These are phyloP conservation scores for Sesamia nonagrioides DNA, from an alignment of 1,140 invertebrate species.

Conservation along the genomic window DNA sequence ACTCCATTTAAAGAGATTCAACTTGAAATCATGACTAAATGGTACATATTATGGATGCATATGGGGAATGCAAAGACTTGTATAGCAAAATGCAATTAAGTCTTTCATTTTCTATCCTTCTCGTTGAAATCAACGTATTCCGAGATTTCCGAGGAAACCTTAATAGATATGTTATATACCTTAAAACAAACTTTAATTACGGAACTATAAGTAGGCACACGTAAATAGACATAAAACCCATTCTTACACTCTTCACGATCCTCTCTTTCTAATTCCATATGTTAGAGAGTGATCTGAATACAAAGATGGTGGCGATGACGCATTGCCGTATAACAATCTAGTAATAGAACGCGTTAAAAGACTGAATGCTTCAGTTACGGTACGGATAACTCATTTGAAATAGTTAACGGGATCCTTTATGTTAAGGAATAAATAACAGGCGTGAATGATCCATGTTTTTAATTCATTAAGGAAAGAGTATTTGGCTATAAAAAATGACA, in stretches of 20 bases:
- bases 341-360: slow-evolving; percentile 65
- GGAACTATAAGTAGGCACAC: slow-evolving; percentile 49
- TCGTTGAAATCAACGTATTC: too few relatives aligned
- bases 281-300: slow-evolving; percentile 53
- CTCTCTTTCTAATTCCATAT: slow-evolving; percentile 43
- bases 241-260: slow-evolving; percentile 58
- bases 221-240: slow-evolving; percentile 68
- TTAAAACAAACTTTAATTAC: slow-evolving; percentile 35
- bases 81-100: slow-evolving; percentile 1
- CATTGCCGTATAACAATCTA: slow-evolving; percentile 57
- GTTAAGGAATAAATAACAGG: slow-evolving; percentile 7
- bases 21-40: background rate
- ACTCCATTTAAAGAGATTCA: background rate
- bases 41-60: background rate
- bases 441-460: slow-evolving; percentile 31
- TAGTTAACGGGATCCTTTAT: slow-evolving; percentile 52
- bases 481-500: slow-evolving; percentile 26
- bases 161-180: slow-evolving; percentile 50
- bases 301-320: slow-evolving; percentile 59
- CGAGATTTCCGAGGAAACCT: slow-evolving; percentile 32
- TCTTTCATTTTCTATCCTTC: background rate
- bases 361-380: slow-evolving; percentile 60
- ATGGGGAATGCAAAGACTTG: background rate
- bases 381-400: slow-evolving; percentile 63
- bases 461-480: slow-evolving; percentile 37